Conservation (phyloP, 2,888 invertebrate species). For the Dugesia japonica region DNA sequence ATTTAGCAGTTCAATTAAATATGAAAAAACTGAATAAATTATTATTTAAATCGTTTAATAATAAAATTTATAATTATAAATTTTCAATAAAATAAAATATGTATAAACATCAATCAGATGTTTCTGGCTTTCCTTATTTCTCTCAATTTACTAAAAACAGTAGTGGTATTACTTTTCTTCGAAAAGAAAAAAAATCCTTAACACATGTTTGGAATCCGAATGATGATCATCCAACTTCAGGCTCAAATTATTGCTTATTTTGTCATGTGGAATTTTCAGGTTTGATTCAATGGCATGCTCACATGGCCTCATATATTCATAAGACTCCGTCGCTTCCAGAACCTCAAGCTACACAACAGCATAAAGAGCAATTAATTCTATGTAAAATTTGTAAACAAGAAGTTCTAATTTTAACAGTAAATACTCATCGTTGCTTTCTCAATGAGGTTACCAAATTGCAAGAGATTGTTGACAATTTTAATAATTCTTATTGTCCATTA, state of each 20-base stretch:
- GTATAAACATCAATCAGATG: not conserved
- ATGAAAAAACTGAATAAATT: too few relatives aligned
- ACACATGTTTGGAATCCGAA: not conserved
- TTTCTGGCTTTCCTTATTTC: not conserved
- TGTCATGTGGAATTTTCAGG: not conserved
- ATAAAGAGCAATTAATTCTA: not conserved
- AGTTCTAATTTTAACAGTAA: not conserved
- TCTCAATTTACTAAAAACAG: not conserved
- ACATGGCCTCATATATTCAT: not conserved
- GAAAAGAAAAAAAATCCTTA: not conserved
- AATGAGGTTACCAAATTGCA: not conserved
- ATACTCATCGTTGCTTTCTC: not conserved
- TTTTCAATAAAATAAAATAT: not conserved
- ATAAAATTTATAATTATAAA: too few relatives aligned
- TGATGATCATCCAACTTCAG: not conserved
- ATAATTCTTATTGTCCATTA: not conserved
- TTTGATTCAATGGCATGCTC: not conserved
- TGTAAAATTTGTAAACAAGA: not conserved
- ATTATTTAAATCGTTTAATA: too few relatives aligned
- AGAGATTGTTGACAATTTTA: not conserved
- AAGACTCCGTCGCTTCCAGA: not conserved
- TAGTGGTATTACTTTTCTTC: not conserved
- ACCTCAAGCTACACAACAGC: not conserved
- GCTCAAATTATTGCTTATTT: not conserved
- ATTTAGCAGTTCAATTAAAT: too few relatives aligned